Evolutionary conservation across 2,888 invertebrate genomes (phyloP).

Genomic region (Aphrophora alni): DNA sequence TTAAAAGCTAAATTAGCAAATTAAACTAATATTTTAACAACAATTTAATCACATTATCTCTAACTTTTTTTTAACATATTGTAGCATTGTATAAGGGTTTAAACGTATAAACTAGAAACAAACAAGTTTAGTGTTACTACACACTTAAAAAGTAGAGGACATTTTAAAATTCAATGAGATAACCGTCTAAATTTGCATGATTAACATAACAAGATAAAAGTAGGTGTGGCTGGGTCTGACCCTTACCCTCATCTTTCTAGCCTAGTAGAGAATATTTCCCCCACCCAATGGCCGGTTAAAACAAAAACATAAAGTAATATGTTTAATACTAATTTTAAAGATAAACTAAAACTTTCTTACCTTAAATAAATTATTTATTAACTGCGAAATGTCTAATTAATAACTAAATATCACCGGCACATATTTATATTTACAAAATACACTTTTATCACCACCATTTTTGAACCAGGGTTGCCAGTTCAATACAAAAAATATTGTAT

Average conservation of each 20-base stretch:
- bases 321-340: background rate
- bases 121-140: too few relatives aligned
- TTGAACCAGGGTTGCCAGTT: background rate
- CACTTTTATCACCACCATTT: constrained; percentile 5
- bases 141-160: too few relatives aligned
- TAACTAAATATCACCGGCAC: constrained; percentile 1
- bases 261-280: background rate
- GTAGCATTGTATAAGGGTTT: too few relatives aligned
- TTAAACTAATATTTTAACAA: too few relatives aligned
- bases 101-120: too few relatives aligned
- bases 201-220: background rate
- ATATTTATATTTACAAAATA: constrained; percentile 6
- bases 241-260: background rate
- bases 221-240: background rate
- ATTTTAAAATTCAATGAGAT: background rate
- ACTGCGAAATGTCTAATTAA: background rate
- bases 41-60: too few relatives aligned
- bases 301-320: background rate
- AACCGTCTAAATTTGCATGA: background rate
- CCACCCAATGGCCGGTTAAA: background rate
- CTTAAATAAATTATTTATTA: background rate
- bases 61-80: too few relatives aligned
- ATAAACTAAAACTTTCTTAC: background rate
- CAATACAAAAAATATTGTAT: background rate
- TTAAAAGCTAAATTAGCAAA: too few relatives aligned